phyloP scores from a whole-genome alignment of 2,797 vertebrate genomes.

The Paramormyrops hopkinsi region DNA sequence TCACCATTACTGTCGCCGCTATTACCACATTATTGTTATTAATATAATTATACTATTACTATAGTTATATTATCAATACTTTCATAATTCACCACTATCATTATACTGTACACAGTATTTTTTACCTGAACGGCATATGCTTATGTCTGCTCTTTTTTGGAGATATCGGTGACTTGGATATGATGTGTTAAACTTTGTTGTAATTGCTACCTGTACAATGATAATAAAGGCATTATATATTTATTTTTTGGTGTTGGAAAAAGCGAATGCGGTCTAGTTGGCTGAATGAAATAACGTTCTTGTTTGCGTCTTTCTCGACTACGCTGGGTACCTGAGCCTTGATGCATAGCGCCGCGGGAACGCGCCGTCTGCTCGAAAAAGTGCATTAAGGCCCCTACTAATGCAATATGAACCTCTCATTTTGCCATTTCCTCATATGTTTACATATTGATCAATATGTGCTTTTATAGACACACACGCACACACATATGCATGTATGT shows the following conservation, averaged over 20 bases:
- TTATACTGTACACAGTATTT: neutral
- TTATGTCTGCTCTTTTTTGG: neutral
- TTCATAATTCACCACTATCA: neutral
- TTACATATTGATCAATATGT: conserved; percentile 12
- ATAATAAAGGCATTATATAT: neutral
- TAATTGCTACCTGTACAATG: neutral
- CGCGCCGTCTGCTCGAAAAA: neutral
- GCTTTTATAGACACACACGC: neutral
- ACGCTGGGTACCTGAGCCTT: neutral
- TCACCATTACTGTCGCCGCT: neutral
- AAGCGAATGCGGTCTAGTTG: neutral
- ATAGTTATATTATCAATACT: neutral
- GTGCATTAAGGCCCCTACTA: conserved; percentile 10
- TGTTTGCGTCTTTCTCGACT: neutral
- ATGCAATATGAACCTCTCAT: conserved; percentile 6
- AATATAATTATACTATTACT: neutral
- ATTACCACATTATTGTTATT: neutral
- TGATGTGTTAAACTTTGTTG: neutral
- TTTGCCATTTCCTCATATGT: neutral
- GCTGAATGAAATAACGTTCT: neutral
- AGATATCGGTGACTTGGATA: too few relatives aligned
- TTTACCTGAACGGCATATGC: neutral
- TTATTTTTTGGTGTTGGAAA: neutral
- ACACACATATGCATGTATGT: neutral
- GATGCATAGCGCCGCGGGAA: conserved; percentile 12